phyloP scores from a whole-genome alignment of 2,113 vertebrate genomes.

The Diadophis punctatus region DNA sequence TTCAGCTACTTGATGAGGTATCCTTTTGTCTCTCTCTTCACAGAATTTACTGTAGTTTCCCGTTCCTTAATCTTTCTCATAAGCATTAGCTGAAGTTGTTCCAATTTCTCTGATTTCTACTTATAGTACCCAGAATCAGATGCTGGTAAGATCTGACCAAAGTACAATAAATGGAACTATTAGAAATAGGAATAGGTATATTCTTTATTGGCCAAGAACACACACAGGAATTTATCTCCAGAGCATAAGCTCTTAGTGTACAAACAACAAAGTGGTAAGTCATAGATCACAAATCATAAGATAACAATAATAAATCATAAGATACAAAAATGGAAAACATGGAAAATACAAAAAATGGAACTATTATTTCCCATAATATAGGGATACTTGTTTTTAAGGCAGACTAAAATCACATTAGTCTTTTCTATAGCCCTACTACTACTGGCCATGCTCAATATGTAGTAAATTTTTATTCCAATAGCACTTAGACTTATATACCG shows the following conservation, averaged over 20 bases:
- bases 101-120: background rate
- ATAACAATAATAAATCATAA: too few species aligned
- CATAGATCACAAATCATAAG: background rate
- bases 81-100: background rate
- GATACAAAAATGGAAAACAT: background rate
- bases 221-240: background rate
- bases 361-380: background rate
- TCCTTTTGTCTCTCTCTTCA: background rate
- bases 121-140: background rate
- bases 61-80: background rate
- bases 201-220: background rate
- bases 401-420: background rate
- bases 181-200: background rate
- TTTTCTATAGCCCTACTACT: background rate
- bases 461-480: background rate
- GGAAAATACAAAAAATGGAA: background rate
- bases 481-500: too few species aligned
- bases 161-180: background rate
- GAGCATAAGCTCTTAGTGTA: background rate
- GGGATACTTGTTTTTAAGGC: background rate
- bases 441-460: background rate
- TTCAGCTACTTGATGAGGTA: background rate
- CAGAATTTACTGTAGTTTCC: background rate
- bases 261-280: background rate
- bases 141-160: background rate